A percentile compares a stretch with the other conserved stretches of the same genome.
These are phyloP conservation scores for Tachina grossa DNA, from an alignment of 2,888 invertebrate genomes.

Conservation along the genomic window DNA sequence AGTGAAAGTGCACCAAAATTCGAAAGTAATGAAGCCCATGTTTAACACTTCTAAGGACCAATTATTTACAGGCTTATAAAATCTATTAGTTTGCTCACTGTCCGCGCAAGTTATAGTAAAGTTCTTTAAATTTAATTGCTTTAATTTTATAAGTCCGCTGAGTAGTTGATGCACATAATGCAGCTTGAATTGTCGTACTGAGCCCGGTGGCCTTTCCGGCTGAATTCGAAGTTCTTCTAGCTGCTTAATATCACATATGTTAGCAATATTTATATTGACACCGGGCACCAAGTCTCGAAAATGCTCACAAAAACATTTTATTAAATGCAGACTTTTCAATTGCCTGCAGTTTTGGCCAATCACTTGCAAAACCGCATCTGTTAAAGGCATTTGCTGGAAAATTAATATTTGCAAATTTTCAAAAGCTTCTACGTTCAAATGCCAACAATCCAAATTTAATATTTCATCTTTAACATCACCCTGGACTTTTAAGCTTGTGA, in stretches of 20 bases:
- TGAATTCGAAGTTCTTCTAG: conserved; percentile 34
- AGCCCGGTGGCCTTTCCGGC: conserved; percentile 13
- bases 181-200: not conserved
- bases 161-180: not conserved
- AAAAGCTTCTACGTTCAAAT: conserved; percentile 21
- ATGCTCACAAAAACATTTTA: conserved; percentile 49
- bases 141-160: not conserved
- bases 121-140: conserved; percentile 19
- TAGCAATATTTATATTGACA: conserved; percentile 23
- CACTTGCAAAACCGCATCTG: conserved; percentile 26
- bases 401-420: conserved; percentile 20
- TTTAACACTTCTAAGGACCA: conserved; percentile 42
- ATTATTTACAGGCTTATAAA: not conserved
- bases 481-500: conserved; percentile 28
- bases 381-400: conserved; percentile 9
- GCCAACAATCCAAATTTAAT: not conserved
- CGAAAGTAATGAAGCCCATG: conserved; percentile 20
- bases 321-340: conserved; percentile 20
- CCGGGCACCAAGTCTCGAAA: conserved; percentile 13
- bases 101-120: conserved; percentile 31
- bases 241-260: conserved; percentile 11
- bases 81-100: not conserved
- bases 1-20: conserved; percentile 55
- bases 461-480: not conserved
- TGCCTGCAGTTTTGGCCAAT: conserved; percentile 7